A percentile compares a stretch with the other conserved stretches of the same genome.
Conservation (phyloP, 2,113 vertebrate genomes). For the Pygoscelis antarcticus region DNA sequence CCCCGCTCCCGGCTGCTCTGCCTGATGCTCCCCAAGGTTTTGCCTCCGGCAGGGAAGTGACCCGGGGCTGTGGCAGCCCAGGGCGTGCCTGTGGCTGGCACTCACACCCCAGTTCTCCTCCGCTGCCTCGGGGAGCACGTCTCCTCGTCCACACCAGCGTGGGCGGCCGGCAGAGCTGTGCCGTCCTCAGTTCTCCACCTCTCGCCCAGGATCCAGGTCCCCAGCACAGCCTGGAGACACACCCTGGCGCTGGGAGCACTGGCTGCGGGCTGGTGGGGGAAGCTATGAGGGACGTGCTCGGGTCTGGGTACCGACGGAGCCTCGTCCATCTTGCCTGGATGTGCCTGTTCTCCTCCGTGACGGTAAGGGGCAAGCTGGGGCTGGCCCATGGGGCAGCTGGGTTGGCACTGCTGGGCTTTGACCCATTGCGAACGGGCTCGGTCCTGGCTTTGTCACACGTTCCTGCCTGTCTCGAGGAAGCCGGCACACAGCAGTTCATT, state of each 20-base stretch:
- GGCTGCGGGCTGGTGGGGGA: not conserved
- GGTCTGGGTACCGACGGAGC: not conserved
- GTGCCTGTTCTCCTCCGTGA: constrained; percentile 7
- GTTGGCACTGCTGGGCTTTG: not conserved
- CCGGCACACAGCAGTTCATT: fast-evolving
- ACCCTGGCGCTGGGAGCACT: not conserved
- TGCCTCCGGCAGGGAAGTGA: not conserved
- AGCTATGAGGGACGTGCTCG: not conserved
- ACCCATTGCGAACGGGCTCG: fast-evolving
- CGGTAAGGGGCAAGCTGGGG: constrained; percentile 13
- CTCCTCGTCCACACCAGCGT: fast-evolving
- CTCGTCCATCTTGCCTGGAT: not conserved
- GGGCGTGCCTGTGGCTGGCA: not conserved
- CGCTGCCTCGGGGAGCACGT: not conserved
- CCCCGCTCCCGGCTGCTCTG: not conserved
- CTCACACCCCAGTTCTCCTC: not conserved
- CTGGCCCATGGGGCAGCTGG: not conserved
- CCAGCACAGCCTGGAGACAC: not conserved
- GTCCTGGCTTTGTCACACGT: fast-evolving
- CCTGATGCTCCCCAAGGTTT: not conserved
- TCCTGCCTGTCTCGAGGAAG: not conserved
- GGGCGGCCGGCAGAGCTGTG: not conserved
- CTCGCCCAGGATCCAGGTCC: not conserved
- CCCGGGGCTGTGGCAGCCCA: not conserved
- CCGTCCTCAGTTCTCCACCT: fast-evolving